Evolutionary conservation across 2,797 vertebrate genomes (phyloP).

Genomic region (Falco novaeseelandiae): DNA sequence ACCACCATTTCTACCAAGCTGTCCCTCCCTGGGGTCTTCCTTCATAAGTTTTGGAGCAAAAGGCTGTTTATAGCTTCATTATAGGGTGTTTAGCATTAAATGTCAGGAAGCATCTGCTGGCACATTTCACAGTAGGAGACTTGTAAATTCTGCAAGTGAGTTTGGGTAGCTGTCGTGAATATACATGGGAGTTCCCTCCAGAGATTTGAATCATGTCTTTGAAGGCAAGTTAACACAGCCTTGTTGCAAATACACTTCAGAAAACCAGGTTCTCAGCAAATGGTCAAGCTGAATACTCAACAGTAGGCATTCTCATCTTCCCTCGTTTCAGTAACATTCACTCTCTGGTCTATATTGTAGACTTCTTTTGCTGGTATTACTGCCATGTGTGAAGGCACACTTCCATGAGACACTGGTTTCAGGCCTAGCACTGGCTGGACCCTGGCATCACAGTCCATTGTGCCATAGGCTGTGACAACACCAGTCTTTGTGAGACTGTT

Average conservation of each 20-base stretch:
- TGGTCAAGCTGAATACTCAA: neutral
- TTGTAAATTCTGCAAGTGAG: constrained; percentile 31
- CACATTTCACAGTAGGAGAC: constrained; percentile 20
- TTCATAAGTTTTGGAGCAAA: constrained; percentile 14
- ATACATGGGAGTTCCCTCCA: constrained; percentile 35
- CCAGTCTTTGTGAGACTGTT: neutral
- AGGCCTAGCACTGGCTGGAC: neutral
- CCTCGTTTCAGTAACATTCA: neutral
- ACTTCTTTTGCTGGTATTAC: neutral
- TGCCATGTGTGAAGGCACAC: neutral
- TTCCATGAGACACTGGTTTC: neutral
- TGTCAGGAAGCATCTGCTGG: constrained; percentile 55
- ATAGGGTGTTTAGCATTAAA: constrained; percentile 42
- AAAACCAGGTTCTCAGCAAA: neutral
- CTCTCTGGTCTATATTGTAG: neutral
- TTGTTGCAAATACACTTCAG: neutral
- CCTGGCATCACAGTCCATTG: neutral
- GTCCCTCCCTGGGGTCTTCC: constrained; percentile 13
- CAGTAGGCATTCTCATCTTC: neutral
- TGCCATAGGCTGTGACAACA: rapidly evolving
- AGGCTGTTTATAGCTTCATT: constrained; percentile 51
- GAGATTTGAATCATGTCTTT: neutral
- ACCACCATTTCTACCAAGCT: neutral
- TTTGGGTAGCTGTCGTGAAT: constrained; percentile 28
- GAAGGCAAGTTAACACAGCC: neutral